Base-by-base conservation (phyloP, 2,888 invertebrate genomes). In the Drosophila maculinotata region DNA sequence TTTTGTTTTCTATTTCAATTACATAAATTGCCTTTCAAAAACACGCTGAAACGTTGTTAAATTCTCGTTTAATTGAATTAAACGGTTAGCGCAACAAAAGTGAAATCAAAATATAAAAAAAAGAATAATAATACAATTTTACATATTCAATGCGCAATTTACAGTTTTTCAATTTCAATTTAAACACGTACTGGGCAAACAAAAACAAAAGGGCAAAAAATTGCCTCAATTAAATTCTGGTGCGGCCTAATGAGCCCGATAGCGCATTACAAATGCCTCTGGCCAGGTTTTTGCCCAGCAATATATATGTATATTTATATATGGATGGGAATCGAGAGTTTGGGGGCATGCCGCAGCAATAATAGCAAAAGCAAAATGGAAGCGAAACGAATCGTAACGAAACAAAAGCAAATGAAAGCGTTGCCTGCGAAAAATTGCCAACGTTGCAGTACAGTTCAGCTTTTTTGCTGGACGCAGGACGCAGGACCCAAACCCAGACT, bases 351-450 rank as follows among this genome's bases (percentile, higher is more conserved):
- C 25, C 42, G 36, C 23, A 53, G 33, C 39, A 66, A 66, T 60
- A 67, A 57, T 26, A 38, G 54, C 30, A 41, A 49, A 45, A 44
- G 44, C 30, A 36, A 48, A 63, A 47, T 36, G 54, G 35, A 54
- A 66, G 48, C 41, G 45, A 53, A 69, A 31, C 41, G 48, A 44
- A 65, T 44, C 25, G 42, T 10, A 66, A 63, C 52, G 35, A 62
- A 63, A 71, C 56, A 38, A 71, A 70, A 67, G 39, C 82, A 67
- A 72, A 67, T 60, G 71, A 74, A 74, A 78, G 70, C 67, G 49
- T 59, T 63, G 63, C 12, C n/a, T 31, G 58, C 42, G 41, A 47
- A 87, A 86, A 87, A 85, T 86, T 79, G 89, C 80, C 73, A 88
- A 89, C 87, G 75, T 63, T 81, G 85, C 87, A 84, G 73, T 76